phyloP scores from a whole-genome alignment of 2,888 invertebrate genomes.

The Acrocyrtus sp. region DNA sequence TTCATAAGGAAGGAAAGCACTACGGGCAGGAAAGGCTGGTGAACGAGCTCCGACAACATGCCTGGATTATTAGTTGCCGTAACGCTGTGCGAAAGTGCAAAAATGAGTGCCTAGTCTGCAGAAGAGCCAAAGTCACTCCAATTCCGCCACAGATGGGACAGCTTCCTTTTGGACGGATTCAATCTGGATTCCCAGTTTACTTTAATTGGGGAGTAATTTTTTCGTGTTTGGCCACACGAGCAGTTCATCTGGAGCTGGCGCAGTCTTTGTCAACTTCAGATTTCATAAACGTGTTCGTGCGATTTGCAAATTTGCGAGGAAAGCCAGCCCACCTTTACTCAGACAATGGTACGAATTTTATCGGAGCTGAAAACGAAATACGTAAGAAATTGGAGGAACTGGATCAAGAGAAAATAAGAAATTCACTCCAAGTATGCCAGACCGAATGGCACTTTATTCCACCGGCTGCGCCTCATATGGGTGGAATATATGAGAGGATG shows the following conservation, averaged over 20 bases:
- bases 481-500: slow-evolving; percentile 59
- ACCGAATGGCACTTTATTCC: slow-evolving; percentile 54
- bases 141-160: slow-evolving; percentile 21
- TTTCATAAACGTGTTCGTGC: slow-evolving; percentile 18
- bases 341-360: slow-evolving; percentile 58
- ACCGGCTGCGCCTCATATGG: slow-evolving; percentile 54
- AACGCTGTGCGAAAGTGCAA: slow-evolving; percentile 9
- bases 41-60: slow-evolving; percentile 15
- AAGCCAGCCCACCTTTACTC: slow-evolving; percentile 34
- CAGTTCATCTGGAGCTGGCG: slow-evolving; percentile 36
- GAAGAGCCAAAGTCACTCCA: neutral
- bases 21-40: slow-evolving; percentile 15
- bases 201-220: slow-evolving; percentile 29
- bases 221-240: slow-evolving; percentile 40
- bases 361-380: slow-evolving; percentile 45
- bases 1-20: neutral
- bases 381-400: neutral
- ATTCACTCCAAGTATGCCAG: neutral
- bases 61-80: slow-evolving; percentile 2
- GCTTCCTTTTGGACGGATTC: slow-evolving; percentile 5
- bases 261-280: slow-evolving; percentile 8
- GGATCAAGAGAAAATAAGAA: neutral
- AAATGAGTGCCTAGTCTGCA: slow-evolving; percentile 8
- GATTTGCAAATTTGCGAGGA: slow-evolving; percentile 37
- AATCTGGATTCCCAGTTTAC: slow-evolving; percentile 9